These are phyloP conservation scores for Theodoxus fluviatilis DNA, from an alignment of 2,888 invertebrate genomes.

Conservation along the genomic window DNA sequence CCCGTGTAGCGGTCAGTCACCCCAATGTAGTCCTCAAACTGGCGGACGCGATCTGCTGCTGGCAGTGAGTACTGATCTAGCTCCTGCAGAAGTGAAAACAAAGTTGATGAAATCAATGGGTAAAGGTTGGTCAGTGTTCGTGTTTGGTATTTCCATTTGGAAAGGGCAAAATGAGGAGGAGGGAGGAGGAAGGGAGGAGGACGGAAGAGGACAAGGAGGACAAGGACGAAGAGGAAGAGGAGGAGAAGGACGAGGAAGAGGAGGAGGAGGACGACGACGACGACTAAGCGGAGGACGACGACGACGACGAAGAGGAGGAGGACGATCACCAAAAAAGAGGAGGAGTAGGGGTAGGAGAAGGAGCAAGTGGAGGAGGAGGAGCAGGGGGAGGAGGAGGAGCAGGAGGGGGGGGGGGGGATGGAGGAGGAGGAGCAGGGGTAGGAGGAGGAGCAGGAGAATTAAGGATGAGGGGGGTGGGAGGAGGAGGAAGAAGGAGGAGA, in stretches of 20 bases:
- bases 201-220: background rate
- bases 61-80: constrained; percentile 49
- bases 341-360: background rate
- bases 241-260: background rate
- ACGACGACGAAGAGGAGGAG: background rate
- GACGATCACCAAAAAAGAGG: background rate
- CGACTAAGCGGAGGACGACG: background rate
- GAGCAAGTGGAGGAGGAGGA: background rate
- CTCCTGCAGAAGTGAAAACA: constrained; percentile 34
- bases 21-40: constrained; percentile 63
- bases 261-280: background rate
- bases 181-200: background rate
- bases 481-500: background rate
- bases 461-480: background rate
- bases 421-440: background rate
- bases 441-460: background rate
- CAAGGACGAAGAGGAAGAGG: background rate
- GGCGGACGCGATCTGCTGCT: constrained; percentile 58
- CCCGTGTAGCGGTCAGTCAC: constrained; percentile 65
- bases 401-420: background rate
- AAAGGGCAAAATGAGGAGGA: background rate
- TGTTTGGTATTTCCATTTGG: background rate
- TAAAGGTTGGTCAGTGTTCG: background rate
- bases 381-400: background rate
- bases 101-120: background rate